Percentiles rank a stretch among this genome's conserved stretches.
Conservation (phyloP, 2,797 vertebrate species). For the Luscinia megarhynchos region DNA sequence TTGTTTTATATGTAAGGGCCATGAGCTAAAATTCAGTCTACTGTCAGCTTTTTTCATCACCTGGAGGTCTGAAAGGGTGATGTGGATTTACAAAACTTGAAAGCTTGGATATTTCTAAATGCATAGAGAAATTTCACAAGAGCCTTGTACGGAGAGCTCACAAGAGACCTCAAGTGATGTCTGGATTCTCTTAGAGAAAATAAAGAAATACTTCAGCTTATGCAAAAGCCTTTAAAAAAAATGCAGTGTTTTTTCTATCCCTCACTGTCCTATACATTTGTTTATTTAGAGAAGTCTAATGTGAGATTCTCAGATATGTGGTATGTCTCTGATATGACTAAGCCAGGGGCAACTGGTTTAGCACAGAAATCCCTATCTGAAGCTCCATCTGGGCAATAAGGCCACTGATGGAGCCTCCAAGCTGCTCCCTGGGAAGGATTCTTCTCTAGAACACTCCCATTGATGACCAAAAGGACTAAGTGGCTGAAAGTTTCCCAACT, state of each 20-base stretch:
- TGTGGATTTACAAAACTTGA: background rate
- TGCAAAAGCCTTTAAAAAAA: background rate
- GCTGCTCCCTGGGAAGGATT: background rate
- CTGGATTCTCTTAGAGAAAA: background rate
- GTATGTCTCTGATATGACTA: background rate
- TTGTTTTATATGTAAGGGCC: background rate
- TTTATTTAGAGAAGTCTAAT: slow-evolving; percentile 2
- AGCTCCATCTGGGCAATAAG: background rate
- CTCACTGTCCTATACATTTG: background rate
- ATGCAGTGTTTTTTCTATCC: background rate
- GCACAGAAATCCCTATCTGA: slow-evolving; percentile 3
- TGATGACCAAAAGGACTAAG: fast-evolving
- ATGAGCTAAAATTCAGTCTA: background rate
- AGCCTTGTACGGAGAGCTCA: background rate
- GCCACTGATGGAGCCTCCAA: background rate
- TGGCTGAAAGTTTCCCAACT: background rate
- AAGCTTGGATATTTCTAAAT: background rate
- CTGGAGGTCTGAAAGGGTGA: background rate
- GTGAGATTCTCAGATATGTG: background rate
- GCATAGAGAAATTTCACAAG: background rate
- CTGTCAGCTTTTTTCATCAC: background rate
- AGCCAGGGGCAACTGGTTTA: background rate
- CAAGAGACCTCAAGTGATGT: background rate
- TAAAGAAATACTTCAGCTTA: background rate
- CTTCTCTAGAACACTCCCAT: background rate